Conservation (phyloP, 2,113 vertebrate genomes). For the Pelecanus crispus region DNA sequence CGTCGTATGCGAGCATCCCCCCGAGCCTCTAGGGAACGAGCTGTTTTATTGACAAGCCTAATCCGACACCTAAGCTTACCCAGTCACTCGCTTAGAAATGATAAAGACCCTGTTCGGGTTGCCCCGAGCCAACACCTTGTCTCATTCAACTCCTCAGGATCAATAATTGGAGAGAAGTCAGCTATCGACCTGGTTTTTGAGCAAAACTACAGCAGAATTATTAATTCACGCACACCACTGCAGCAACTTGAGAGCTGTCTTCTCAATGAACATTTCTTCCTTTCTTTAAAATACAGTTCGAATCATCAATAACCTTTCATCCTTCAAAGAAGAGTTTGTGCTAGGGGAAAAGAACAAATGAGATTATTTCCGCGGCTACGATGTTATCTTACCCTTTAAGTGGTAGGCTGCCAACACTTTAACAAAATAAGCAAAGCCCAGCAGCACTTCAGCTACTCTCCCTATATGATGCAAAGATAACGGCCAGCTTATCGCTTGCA, state of each 20-base stretch:
- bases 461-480: not conserved
- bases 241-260: not conserved
- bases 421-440: not conserved
- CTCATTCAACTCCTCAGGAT: not conserved
- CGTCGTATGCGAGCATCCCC: rapidly evolving
- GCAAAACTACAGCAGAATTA: not conserved
- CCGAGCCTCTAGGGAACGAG: rapidly evolving
- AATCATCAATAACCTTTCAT: not conserved
- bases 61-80: not conserved
- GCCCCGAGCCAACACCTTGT: not conserved
- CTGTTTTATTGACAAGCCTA: not conserved
- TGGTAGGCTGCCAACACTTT: not conserved
- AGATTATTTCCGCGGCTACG: not conserved
- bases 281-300: not conserved
- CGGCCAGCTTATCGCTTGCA: not conserved
- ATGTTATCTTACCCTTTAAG: not conserved
- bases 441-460: not conserved
- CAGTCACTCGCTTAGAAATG: not conserved
- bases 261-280: not conserved
- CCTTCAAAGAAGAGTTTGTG: not conserved
- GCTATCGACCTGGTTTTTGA: not conserved
- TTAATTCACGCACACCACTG: not conserved
- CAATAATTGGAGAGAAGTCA: not conserved
- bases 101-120: not conserved
- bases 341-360: not conserved